Evolutionary conservation across 2,888 invertebrate species (phyloP).

Genomic region (Daptonema setosum): DNA sequence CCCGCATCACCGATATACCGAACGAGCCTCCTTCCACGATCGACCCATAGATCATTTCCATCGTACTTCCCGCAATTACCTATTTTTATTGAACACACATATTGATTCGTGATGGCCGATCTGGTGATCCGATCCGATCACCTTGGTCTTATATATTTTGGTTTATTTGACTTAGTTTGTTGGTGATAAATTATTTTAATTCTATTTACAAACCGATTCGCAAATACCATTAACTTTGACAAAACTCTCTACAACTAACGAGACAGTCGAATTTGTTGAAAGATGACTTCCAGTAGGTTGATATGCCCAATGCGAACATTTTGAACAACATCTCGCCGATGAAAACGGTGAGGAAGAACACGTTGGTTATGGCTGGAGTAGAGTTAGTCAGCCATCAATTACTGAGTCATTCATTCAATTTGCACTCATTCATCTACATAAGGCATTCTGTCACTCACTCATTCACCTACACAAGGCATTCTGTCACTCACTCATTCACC

Average conservation of each 20-base stretch:
- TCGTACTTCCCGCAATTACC: conserved; percentile 72
- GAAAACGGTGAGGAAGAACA: conserved; percentile 65
- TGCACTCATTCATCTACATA: background rate
- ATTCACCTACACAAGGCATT: too few species aligned
- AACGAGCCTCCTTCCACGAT: conserved; percentile 34
- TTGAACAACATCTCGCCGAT: conserved; percentile 91
- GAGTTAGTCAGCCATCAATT: background rate
- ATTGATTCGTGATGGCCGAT: background rate
- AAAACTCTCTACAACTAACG: conserved; percentile 35
- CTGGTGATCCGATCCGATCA: background rate
- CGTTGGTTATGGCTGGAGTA: background rate
- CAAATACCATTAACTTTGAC: too few species aligned
- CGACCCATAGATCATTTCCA: conserved; percentile 59
- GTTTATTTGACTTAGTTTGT: too few species aligned
- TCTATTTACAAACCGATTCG: too few species aligned
- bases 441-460: too few species aligned
- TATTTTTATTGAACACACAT: conserved; percentile 57
- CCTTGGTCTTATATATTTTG: too few species aligned
- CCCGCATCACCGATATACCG: conserved; percentile 82
- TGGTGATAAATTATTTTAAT: too few species aligned
- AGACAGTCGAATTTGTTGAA: conserved; percentile 98
- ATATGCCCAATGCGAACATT: conserved; percentile 91
- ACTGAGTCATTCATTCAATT: background rate
- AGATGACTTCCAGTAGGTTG: conserved; percentile 90
- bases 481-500: too few species aligned